Conservation (phyloP, 2,888 invertebrate species). For the Drosophila setosimentum region DNA sequence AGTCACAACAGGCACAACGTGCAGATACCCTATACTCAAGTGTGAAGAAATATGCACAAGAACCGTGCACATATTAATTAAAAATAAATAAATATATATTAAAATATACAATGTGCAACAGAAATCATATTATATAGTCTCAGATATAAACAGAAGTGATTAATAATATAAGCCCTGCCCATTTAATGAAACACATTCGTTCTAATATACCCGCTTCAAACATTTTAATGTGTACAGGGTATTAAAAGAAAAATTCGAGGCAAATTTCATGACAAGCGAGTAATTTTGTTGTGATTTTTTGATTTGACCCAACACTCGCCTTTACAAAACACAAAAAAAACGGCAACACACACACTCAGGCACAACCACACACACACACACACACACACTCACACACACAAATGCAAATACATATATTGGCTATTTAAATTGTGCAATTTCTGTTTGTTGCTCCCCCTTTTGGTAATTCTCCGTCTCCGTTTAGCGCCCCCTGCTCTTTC, state of each 20-base stretch:
- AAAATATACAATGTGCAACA: neutral
- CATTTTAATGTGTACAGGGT: conserved; percentile 9
- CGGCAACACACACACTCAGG: conserved; percentile 7
- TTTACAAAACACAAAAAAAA: conserved; percentile 18
- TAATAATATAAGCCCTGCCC: no score
- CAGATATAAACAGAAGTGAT: no score
- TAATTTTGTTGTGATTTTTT: conserved; percentile 81
- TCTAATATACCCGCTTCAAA: neutral
- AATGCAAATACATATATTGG: conserved; percentile 38
- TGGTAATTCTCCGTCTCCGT: conserved; percentile 14
- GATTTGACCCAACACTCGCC: conserved; percentile 75
- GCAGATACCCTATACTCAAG: neutral
- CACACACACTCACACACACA: conserved; percentile 8
- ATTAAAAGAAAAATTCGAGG: conserved; percentile 58
- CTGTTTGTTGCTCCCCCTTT: conserved; percentile 47
- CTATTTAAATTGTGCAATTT: conserved; percentile 74
- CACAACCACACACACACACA: conserved; percentile 14
- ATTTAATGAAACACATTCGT: no score
- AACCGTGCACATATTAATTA: neutral
- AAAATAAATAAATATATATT: neutral
- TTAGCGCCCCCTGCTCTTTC: conserved; percentile 2
- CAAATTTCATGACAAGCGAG: conserved; percentile 79
- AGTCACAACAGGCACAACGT: fast-evolving
- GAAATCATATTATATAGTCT: neutral
- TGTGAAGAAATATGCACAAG: neutral